Percentiles rank a stretch among this genome's conserved stretches.
These are phyloP conservation scores for Dichetophora obliterata DNA, from an alignment of 2,888 invertebrate genomes.

Conservation along the genomic window DNA sequence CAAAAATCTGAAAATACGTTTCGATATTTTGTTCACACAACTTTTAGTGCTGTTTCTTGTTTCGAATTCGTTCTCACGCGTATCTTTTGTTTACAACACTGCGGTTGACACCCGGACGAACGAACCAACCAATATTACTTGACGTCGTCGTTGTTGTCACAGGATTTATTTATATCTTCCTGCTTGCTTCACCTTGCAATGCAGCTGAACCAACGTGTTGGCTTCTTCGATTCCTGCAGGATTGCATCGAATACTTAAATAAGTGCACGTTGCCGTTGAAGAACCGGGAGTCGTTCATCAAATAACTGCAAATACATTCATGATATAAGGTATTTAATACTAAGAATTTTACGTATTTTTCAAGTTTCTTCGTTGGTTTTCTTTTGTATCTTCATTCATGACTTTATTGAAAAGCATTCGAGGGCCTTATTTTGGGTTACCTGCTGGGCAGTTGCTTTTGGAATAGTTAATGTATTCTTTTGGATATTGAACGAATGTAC, in stretches of 20 bases:
- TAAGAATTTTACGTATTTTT: neutral
- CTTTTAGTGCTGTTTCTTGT: no score
- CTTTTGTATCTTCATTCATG: neutral
- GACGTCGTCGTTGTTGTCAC: neutral
- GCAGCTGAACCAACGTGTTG: no score
- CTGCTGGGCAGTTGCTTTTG: no score
- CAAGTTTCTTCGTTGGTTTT: neutral
- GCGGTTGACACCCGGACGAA: neutral
- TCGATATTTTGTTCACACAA: no score
- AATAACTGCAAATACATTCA: no score
- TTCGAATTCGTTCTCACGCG: conserved; percentile 12
- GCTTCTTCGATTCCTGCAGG: neutral
- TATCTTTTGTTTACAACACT: neutral
- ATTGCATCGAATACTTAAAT: neutral
- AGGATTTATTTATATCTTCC: conserved; percentile 11
- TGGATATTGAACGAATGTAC: neutral
- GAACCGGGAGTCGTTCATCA: neutral
- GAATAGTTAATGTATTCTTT: neutral
- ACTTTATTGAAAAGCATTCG: neutral
- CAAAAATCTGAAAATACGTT: no score
- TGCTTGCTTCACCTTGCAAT: neutral
- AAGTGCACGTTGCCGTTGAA: neutral
- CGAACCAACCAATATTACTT: neutral
- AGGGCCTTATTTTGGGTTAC: neutral
- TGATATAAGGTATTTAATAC: neutral